Conservation (phyloP, 2,113 vertebrate species). For the Telmatochromis sp. region DNA sequence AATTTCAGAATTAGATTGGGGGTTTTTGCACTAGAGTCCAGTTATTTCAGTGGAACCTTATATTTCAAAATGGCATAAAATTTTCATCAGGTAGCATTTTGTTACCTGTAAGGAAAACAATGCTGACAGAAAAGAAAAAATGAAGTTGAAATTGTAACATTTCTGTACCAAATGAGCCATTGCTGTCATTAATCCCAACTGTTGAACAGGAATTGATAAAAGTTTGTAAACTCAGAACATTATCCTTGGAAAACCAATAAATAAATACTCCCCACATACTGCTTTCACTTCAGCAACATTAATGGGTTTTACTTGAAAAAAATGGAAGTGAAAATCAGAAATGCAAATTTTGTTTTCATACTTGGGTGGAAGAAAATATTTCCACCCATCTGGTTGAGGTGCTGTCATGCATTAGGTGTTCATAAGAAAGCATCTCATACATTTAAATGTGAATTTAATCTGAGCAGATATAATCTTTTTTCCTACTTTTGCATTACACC, state of each 20-base stretch:
- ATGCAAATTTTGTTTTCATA: conserved; percentile 11
- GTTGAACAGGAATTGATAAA: neutral
- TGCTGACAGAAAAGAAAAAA: neutral
- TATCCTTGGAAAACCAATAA: neutral
- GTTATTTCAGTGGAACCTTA: conserved; percentile 25
- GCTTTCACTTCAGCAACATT: neutral
- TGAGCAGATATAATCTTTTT: neutral
- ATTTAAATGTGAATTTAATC: conserved; percentile 5
- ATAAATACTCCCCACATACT: neutral
- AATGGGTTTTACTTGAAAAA: neutral
- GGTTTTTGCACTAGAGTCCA: conserved; percentile 36
- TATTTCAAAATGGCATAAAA: neutral
- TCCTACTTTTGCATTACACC: conserved; percentile 17
- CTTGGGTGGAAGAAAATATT: conserved; percentile 11
- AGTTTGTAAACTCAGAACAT: neutral
- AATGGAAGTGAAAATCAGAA: conserved; percentile 26
- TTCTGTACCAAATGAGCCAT: neutral
- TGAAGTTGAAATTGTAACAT: neutral
- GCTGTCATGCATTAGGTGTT: conserved; percentile 29
- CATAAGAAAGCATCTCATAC: neutral
- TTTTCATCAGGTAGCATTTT: neutral
- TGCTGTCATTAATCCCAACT: neutral
- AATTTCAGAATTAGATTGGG: neutral
- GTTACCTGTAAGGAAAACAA: neutral
- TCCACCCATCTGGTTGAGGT: conserved; percentile 4